phyloP scores from a whole-genome alignment of 1,140 invertebrate species.

The Chionoecetes opilio region DNA sequence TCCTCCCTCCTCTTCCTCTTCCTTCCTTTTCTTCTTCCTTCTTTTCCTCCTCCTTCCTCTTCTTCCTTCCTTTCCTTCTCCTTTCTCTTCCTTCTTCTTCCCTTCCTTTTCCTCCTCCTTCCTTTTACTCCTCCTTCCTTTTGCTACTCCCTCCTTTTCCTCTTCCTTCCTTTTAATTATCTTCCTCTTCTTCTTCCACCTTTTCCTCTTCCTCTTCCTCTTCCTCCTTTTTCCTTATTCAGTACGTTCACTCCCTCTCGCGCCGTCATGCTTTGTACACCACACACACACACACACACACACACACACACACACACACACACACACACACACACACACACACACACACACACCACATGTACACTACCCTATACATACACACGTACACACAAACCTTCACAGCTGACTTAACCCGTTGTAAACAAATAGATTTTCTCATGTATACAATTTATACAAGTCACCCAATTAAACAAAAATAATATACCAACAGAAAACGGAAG shows the following conservation, averaged over 20 bases:
- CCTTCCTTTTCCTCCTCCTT: background rate
- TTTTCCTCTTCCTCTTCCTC: background rate
- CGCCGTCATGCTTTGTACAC: background rate
- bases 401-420: background rate
- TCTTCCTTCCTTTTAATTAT: too few species aligned
- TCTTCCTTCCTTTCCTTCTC: background rate
- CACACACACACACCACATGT: background rate
- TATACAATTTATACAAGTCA: too few species aligned
- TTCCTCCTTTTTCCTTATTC: background rate
- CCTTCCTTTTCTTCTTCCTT: background rate
- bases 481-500: too few species aligned
- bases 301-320: slow-evolving; percentile 27
- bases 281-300: slow-evolving; percentile 25
- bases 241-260: background rate
- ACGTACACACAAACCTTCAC: background rate
- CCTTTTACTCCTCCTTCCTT: background rate
- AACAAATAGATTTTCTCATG: background rate
- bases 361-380: background rate
- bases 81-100: too few species aligned
- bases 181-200: too few species aligned
- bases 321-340: slow-evolving; percentile 5
- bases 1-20: background rate
- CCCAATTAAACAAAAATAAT: too few species aligned
- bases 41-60: background rate
- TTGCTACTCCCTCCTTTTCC: too few species aligned